These are phyloP conservation scores for Premnoplex brunnescens DNA, from an alignment of 2,797 vertebrate genomes.

Conservation along the genomic window DNA sequence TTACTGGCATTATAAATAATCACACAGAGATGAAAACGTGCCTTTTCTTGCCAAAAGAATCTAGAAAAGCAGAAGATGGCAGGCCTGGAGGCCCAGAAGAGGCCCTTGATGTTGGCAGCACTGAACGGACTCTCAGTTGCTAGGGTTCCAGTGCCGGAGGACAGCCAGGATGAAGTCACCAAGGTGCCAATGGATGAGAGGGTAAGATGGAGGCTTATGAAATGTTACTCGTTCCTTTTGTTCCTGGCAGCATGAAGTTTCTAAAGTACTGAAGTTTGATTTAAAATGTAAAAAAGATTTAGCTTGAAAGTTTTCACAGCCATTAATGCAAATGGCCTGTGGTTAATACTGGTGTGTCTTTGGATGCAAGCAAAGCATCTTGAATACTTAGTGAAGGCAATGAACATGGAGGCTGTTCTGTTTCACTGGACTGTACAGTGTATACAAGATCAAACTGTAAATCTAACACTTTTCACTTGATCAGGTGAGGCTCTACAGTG, in stretches of 20 bases:
- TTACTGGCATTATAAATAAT: slow-evolving; percentile 80
- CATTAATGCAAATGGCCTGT: neutral
- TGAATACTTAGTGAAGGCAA: neutral
- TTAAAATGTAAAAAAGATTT: neutral
- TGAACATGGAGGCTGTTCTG: neutral
- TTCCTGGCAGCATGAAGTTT: neutral
- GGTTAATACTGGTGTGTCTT: neutral
- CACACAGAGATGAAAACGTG: slow-evolving; percentile 78
- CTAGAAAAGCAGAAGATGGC: slow-evolving; percentile 98
- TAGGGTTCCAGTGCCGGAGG: slow-evolving; percentile 87
- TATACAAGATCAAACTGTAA: neutral
- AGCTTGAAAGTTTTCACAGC: neutral
- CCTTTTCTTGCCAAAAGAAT: slow-evolving; percentile 88
- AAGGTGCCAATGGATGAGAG: slow-evolving; percentile 90
- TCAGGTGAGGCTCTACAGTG: fast-evolving
- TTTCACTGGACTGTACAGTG: neutral
- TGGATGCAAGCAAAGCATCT: neutral
- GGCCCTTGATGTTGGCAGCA: slow-evolving; percentile 94
- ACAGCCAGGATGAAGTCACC: slow-evolving; percentile 83
- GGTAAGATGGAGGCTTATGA: slow-evolving; percentile 77
- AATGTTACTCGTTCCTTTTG: neutral
- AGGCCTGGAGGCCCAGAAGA: slow-evolving; percentile 92
- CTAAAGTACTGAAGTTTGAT: neutral
- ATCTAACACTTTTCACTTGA: neutral
- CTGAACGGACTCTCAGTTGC: slow-evolving; percentile 91